phyloP scores from a whole-genome alignment of 1,140 invertebrate genomes.

The Halesus radiatus region DNA sequence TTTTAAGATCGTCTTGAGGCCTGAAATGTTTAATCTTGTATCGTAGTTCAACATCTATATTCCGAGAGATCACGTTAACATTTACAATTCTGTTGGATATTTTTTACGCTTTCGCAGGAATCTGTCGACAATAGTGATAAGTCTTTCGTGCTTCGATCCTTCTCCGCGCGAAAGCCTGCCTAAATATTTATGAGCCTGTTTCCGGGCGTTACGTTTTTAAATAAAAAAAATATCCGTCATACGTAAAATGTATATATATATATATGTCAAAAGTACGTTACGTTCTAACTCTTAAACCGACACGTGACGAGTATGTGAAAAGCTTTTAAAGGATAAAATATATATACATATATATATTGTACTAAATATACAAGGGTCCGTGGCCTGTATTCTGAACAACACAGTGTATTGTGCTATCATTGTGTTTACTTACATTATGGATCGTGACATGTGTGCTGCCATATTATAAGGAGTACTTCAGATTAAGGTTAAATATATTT shows the following conservation, averaged over 20 bases:
- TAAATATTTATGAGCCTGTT: slow-evolving; percentile 35
- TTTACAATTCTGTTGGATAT: too few species aligned
- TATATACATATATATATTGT: too few species aligned
- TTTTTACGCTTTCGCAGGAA: too few species aligned
- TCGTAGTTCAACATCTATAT: too few species aligned
- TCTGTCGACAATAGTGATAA: not conserved
- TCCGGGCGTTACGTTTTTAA: not conserved
- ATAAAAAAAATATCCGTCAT: slow-evolving; percentile 15
- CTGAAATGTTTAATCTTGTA: too few species aligned
- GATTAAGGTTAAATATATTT: not conserved
- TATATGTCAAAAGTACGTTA: not conserved
- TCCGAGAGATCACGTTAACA: too few species aligned
- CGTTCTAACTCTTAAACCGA: not conserved
- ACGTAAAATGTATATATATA: not conserved
- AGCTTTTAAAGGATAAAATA: too few species aligned
- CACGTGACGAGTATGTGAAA: not conserved
- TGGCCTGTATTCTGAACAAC: too few species aligned
- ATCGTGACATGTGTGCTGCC: not conserved
- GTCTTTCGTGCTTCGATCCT: not conserved
- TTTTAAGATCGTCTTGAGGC: too few species aligned
- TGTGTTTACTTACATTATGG: too few species aligned
- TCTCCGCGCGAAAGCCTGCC: not conserved
- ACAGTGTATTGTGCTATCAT: too few species aligned
- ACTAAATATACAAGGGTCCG: too few species aligned
- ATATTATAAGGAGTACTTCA: not conserved